Evolutionary conservation across 2,888 invertebrate species (phyloP), one percentile per base, ranked within the genome.

Genomic region (Polyommatus icarus): DNA sequence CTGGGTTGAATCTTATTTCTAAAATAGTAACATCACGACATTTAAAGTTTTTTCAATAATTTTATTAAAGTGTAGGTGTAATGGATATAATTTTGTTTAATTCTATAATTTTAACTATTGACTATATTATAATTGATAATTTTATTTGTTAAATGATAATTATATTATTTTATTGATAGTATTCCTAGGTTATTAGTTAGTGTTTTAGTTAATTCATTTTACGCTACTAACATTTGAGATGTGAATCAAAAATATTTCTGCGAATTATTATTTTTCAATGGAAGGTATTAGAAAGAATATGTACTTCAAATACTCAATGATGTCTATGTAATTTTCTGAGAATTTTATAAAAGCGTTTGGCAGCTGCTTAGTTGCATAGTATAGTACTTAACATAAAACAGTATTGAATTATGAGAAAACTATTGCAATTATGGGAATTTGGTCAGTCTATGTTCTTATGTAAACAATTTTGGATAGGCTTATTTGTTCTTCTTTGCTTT

Each of bases 371-470:
- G 75, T 76, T 78, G 77, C 71, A 61, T 81, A 54, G 86, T 87
- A 61, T 81, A 18, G 86, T 87, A 87, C 86, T 87, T 87, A 87
- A 87, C 83, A 81, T 79, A 82, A 79, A 84, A 84, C 87, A 87
- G 87, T 87, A 87, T 86, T 87, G 82, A 61, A 76, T 32, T 29
- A 72, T 50, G 6, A 75, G 8, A 18, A 7, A 24, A 24, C 10
- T 12, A 72, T n/a, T 73, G 20, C 67, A 67, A 67, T 54, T 54
- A 54, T 67, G 67, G 67, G 67, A 29, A 67, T 24, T 67, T 18
- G 67, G 67, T 67, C 67, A 67, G 67, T 67, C 18, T 18, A 54
- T 54, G 54, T 54, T 54, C 18, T 18, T 54, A 18, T 54, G 54
- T 15, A 54, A 54, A 54, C 54, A 54, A 18, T 15, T 50, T 50